Conservation (phyloP, 1,140 invertebrate genomes). For the Solenopsis invicta region DNA sequence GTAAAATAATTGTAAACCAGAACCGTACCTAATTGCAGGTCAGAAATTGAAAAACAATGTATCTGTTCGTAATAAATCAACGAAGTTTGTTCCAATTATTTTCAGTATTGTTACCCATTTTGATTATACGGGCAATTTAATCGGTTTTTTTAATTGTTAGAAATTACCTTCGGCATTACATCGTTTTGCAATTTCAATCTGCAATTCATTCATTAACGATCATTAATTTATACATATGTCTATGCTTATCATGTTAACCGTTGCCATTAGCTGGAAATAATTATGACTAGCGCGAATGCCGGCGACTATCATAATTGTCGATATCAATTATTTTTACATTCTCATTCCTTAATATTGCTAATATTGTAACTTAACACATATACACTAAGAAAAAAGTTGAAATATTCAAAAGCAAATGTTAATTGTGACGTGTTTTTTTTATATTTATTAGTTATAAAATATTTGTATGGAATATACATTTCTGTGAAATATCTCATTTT, state of each 20-base stretch:
- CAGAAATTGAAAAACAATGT: background rate
- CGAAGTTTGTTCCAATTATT: background rate
- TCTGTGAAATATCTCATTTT: no score
- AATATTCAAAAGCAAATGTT: no score
- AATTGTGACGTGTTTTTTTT: no score
- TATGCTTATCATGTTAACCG: slow-evolving; percentile 5
- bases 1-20: background rate
- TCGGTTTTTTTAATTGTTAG: background rate
- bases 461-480: no score
- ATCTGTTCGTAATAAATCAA: background rate
- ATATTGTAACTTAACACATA: background rate
- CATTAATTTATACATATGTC: background rate
- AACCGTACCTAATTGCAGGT: background rate
- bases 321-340: slow-evolving; percentile 18
- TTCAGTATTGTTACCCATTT: background rate
- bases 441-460: no score
- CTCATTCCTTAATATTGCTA: background rate
- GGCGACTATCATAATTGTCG: background rate
- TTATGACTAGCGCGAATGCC: background rate
- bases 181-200: slow-evolving; percentile 12
- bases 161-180: background rate
- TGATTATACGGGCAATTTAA: background rate
- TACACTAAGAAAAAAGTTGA: background rate
- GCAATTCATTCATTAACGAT: background rate
- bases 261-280: slow-evolving; percentile 12